These are phyloP conservation scores for Orientallactaga sibirica DNA, from an alignment of 2,797 vertebrate species.

Conservation along the genomic window DNA sequence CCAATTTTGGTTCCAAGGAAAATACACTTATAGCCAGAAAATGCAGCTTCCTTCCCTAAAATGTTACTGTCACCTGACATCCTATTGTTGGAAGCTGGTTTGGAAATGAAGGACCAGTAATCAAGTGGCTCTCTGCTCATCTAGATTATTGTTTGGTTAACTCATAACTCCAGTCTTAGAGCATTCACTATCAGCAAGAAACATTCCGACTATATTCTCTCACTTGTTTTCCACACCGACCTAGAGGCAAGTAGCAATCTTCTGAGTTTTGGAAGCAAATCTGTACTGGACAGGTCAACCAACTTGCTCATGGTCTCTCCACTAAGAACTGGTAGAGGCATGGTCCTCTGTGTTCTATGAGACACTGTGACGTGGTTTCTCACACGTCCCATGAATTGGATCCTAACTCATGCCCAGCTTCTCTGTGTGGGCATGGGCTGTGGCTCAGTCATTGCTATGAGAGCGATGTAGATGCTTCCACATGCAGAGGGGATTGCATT, in stretches of 20 bases:
- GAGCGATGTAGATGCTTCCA: too few species aligned
- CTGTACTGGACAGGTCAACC: background rate
- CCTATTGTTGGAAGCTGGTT: background rate
- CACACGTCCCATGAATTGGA: background rate
- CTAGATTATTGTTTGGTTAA: background rate
- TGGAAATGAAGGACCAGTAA: background rate
- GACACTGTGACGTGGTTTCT: background rate
- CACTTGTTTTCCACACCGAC: background rate
- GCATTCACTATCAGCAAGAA: background rate
- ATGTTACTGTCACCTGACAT: background rate
- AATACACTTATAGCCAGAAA: background rate
- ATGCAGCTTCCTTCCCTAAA: background rate
- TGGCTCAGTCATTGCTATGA: background rate
- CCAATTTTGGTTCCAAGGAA: background rate
- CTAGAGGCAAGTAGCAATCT: background rate
- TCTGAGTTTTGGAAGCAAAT: slow-evolving; percentile 8
- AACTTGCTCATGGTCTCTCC: background rate
- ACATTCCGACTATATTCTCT: background rate
- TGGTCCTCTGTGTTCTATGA: background rate
- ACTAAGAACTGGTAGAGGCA: background rate
- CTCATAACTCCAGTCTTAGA: background rate
- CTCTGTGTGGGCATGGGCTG: background rate
- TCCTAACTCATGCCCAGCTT: background rate
- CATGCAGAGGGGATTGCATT: background rate
- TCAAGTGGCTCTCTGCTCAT: background rate